phyloP scores from a whole-genome alignment of 2,888 invertebrate species.

The Dolichomitus sp. region DNA sequence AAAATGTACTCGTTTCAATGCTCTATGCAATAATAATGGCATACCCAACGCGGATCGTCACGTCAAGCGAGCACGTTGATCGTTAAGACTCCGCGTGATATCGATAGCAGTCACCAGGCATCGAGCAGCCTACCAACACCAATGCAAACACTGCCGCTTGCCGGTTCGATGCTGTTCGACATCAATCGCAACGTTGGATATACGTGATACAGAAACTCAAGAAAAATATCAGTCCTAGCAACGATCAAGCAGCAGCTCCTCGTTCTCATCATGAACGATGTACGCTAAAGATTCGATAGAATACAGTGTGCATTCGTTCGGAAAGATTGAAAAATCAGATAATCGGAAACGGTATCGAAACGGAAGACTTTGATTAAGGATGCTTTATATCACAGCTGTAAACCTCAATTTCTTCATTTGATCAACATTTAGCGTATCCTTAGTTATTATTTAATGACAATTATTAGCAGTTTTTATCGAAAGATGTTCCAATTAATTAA shows the following conservation, averaged over 20 bases:
- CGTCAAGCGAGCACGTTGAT: conserved; percentile 7
- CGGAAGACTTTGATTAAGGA: conserved; percentile 65
- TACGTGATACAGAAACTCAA: conserved; percentile 33
- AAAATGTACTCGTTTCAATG: conserved; percentile 3
- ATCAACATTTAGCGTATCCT: too few species aligned
- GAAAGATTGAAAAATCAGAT: conserved; percentile 67
- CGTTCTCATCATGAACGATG: not conserved
- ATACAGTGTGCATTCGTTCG: conserved; percentile 58
- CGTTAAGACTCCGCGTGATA: conserved; percentile 19
- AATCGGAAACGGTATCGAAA: conserved; percentile 54
- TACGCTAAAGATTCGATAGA: conserved; percentile 32
- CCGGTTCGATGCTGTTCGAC: conserved; percentile 1
- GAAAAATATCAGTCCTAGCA: conserved; percentile 42
- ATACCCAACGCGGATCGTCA: not conserved
- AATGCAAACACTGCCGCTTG: not conserved
- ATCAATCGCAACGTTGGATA: conserved; percentile 11
- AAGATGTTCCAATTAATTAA: too few species aligned
- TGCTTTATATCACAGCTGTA: not conserved
- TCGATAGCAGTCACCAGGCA: conserved; percentile 21
- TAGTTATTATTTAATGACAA: too few species aligned
- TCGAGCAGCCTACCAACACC: not conserved
- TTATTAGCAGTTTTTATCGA: too few species aligned
- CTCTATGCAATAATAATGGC: conserved; percentile 2
- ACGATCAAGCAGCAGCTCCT: conserved; percentile 14
- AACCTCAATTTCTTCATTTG: conserved; percentile 1